Percentiles rank a stretch among this genome's conserved stretches.
phyloP scores from a whole-genome alignment of 2,888 invertebrate genomes.

The Dinocampus coccinellae region DNA sequence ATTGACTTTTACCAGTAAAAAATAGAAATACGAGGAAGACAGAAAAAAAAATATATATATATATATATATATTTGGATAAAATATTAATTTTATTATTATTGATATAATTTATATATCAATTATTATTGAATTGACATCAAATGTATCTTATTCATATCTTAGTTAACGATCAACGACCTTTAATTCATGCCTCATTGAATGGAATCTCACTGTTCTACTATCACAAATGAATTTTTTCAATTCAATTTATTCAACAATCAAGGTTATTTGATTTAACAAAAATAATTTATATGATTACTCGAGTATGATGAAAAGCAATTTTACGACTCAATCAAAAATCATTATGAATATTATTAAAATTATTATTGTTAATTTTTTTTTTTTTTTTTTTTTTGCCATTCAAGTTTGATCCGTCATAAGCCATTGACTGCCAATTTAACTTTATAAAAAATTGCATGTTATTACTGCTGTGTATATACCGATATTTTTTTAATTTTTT shows the following conservation, averaged over 20 bases:
- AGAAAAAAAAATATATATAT: background rate
- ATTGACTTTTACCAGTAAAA: background rate
- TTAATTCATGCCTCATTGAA: constrained; percentile 38
- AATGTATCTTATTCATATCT: constrained; percentile 8
- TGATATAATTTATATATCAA: background rate
- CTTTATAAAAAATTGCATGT: constrained; percentile 5
- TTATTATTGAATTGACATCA: background rate
- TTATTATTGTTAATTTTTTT: background rate
- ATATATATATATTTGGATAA: too few relatives aligned
- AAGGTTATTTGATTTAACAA: background rate
- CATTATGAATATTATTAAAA: background rate
- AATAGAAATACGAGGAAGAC: background rate
- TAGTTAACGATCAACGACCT: constrained; percentile 25
- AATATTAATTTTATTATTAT: too few relatives aligned
- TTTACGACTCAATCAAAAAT: constrained; percentile 1
- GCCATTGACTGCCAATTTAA: constrained; percentile 11
- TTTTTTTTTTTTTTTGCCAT: background rate
- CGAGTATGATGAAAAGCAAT: background rate
- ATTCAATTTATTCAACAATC: background rate
- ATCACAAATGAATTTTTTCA: background rate
- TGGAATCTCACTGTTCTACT: constrained; percentile 34
- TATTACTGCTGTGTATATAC: background rate
- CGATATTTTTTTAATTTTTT: background rate
- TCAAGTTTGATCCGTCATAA: constrained; percentile 3
- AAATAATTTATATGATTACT: background rate